These are phyloP conservation scores for Perithous albicinctus DNA, from an alignment of 2,888 invertebrate genomes.

Conservation along the genomic window DNA sequence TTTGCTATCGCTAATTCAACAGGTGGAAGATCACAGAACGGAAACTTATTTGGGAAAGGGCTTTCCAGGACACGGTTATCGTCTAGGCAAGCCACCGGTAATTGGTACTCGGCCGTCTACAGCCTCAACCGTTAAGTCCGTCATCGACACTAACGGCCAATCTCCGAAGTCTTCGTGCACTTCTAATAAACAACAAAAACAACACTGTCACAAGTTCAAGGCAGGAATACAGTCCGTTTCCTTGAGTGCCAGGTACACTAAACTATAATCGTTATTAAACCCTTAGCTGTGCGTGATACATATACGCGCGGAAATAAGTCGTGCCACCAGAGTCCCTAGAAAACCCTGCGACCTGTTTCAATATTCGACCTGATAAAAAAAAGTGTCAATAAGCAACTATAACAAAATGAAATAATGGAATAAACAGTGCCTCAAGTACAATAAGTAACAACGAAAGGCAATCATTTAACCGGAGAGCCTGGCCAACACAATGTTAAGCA, in stretches of 20 bases:
- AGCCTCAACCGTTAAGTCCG: constrained; percentile 29
- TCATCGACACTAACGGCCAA: neutral
- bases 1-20: neutral
- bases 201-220: constrained; percentile 52
- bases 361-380: no score
- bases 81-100: constrained; percentile 74
- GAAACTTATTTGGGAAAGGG: constrained; percentile 72
- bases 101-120: constrained; percentile 29
- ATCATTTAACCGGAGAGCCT: no score
- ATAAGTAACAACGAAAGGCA: no score
- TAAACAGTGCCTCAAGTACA: no score
- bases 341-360: no score
- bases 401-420: no score
- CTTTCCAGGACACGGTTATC: constrained; percentile 80
- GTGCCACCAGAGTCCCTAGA: no score
- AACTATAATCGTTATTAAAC: neutral
- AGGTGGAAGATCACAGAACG: constrained; percentile 80
- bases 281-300: no score
- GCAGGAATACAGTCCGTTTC: constrained; percentile 46
- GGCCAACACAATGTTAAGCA: no score
- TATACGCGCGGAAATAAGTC: no score
- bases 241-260: constrained; percentile 53
- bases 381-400: no score
- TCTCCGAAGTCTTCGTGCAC: constrained; percentile 44
- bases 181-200: constrained; percentile 39